Conservation (phyloP, 2,113 vertebrate genomes). For the Sclerurus mexicanus region DNA sequence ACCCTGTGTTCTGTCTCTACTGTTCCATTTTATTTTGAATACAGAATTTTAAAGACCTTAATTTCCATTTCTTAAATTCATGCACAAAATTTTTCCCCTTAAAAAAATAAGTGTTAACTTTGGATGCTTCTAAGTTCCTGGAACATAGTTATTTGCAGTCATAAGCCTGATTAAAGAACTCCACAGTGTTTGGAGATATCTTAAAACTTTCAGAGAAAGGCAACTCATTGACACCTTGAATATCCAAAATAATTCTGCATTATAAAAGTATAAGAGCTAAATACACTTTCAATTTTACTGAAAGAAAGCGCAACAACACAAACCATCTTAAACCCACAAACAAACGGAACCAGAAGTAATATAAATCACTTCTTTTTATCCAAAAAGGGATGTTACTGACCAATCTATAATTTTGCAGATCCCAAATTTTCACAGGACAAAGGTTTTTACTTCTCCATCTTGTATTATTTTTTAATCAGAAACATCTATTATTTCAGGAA, state of each 20-base stretch:
- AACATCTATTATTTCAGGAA: not conserved
- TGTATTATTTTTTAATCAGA: not conserved
- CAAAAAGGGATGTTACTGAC: not conserved
- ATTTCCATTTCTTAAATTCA: slow-evolving; percentile 47
- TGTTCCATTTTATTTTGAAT: slow-evolving; percentile 47
- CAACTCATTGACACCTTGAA: not conserved
- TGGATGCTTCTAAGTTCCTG: not conserved
- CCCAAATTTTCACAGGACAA: not conserved
- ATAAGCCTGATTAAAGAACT: not conserved
- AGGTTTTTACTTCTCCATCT: not conserved
- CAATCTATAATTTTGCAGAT: not conserved
- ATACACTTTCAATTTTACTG: not conserved
- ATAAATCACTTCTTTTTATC: not conserved
- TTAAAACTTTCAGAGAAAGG: not conserved
- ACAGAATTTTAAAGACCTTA: slow-evolving; percentile 3
- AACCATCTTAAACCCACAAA: not conserved
- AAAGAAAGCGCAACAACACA: not conserved
- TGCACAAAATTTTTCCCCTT: not conserved
- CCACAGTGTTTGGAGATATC: not conserved
- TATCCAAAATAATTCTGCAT: not conserved
- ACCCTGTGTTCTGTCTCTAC: slow-evolving; percentile 7
- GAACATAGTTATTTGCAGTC: not conserved
- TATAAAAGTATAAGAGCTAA: not conserved
- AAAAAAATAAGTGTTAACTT: not conserved
- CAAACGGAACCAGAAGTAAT: not conserved